These are phyloP conservation scores for Epinephelus fuscoguttatus DNA, from an alignment of 2,113 vertebrate species.

Conservation along the genomic window DNA sequence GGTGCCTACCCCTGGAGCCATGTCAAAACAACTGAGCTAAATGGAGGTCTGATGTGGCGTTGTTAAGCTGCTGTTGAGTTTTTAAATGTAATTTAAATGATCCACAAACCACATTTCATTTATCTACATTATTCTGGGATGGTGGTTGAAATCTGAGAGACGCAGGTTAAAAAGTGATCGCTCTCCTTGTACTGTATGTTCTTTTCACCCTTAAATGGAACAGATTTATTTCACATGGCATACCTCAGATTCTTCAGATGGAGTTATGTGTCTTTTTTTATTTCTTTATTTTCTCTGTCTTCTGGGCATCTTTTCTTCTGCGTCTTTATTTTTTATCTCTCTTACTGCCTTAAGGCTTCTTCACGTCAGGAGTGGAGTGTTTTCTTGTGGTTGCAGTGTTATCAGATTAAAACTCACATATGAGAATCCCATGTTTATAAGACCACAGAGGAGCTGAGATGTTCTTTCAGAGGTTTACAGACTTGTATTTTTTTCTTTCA, in stretches of 20 bases:
- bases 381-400: conserved; percentile 12
- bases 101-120: background rate
- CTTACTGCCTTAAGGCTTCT: background rate
- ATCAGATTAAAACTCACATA: conserved; percentile 9
- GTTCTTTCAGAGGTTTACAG: background rate
- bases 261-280: background rate
- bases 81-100: background rate
- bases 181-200: background rate
- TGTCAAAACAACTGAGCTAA: background rate
- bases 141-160: background rate
- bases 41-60: background rate
- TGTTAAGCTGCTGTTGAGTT: background rate
- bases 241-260: background rate
- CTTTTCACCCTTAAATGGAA: background rate
- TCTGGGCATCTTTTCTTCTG: background rate
- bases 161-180: background rate
- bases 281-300: background rate
- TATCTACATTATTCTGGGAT: background rate
- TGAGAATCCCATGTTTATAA: background rate
- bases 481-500: background rate
- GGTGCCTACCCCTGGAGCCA: background rate
- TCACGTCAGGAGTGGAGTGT: conserved; percentile 7
- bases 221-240: background rate
- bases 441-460: background rate
- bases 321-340: conserved; percentile 19